Conservation (phyloP, 1,140 invertebrate genomes). For the Holcopasites calliopsidis region DNA sequence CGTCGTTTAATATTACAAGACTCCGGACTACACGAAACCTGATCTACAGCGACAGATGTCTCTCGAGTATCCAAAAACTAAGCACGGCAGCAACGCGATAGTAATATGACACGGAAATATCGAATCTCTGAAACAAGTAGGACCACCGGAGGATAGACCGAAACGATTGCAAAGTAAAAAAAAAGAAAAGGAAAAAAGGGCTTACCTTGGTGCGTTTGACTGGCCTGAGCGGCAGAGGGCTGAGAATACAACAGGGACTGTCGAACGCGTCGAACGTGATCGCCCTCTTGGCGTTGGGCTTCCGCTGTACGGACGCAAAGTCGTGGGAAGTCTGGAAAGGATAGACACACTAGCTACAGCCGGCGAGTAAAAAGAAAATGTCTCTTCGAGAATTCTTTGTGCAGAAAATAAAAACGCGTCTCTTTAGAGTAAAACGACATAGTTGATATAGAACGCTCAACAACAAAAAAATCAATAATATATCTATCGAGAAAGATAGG, state of each 20-base stretch:
- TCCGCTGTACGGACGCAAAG: constrained; percentile 76
- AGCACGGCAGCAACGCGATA: background rate
- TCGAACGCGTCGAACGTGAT: constrained; percentile 78
- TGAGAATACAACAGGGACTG: constrained; percentile 70
- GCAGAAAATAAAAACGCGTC: background rate
- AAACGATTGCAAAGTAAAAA: background rate
- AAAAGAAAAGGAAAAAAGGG: constrained; percentile 11
- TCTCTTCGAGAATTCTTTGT: background rate
- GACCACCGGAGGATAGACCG: background rate
- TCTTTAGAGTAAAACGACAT: background rate
- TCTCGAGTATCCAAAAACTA: background rate
- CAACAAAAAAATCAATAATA: too few relatives aligned
- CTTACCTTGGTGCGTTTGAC: constrained; percentile 76
- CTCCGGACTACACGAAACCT: background rate
- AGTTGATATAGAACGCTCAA: background rate
- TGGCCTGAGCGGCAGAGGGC: constrained; percentile 71
- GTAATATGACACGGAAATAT: constrained; percentile 17
- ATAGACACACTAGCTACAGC: constrained; percentile 81
- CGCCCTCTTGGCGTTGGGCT: constrained; percentile 78
- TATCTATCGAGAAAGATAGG: background rate
- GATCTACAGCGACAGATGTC: constrained; percentile 9
- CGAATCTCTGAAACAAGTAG: background rate
- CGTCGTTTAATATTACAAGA: too few relatives aligned
- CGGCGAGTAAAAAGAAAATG: constrained; percentile 69
- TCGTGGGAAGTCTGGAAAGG: constrained; percentile 80